phyloP scores from a whole-genome alignment of 2,888 invertebrate species.

The Tetropium fuscum region DNA sequence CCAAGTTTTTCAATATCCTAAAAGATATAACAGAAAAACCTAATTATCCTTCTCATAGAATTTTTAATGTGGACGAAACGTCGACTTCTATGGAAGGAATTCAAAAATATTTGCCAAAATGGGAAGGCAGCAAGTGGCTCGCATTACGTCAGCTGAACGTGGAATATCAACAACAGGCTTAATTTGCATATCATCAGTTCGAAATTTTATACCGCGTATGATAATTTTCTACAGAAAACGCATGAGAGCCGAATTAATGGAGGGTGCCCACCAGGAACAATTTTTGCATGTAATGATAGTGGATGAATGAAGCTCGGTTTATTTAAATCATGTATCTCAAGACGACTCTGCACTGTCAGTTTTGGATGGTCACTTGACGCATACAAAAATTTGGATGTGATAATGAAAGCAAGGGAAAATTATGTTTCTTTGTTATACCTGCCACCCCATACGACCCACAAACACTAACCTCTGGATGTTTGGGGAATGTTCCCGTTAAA shows the following conservation, averaged over 20 bases:
- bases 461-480: slow-evolving; percentile 12
- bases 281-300: too few species aligned
- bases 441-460: background rate
- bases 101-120: slow-evolving; percentile 13
- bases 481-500: slow-evolving; percentile 36
- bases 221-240: slow-evolving; percentile 25
- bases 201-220: slow-evolving; percentile 25
- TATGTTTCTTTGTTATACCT: background rate
- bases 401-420: slow-evolving; percentile 8
- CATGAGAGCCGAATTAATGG: slow-evolving; percentile 33
- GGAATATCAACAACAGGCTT: slow-evolving; percentile 21
- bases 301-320: slow-evolving; percentile 55
- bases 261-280: too few species aligned
- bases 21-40: background rate
- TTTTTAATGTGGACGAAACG: slow-evolving; percentile 19
- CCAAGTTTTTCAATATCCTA: background rate
- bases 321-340: slow-evolving; percentile 50
- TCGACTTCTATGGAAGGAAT: slow-evolving; percentile 12
- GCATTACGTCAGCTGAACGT: slow-evolving; percentile 30
- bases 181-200: slow-evolving; percentile 26
- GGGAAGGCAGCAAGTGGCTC: too few species aligned
- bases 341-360: slow-evolving; percentile 38
- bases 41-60: slow-evolving; percentile 6
- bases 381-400: slow-evolving; percentile 17
- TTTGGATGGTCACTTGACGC: slow-evolving; percentile 29